Percentiles rank a stretch among this genome's conserved stretches.
These are phyloP conservation scores for Coilia nasus DNA, from an alignment of 2,797 vertebrate genomes.

Conservation along the genomic window DNA sequence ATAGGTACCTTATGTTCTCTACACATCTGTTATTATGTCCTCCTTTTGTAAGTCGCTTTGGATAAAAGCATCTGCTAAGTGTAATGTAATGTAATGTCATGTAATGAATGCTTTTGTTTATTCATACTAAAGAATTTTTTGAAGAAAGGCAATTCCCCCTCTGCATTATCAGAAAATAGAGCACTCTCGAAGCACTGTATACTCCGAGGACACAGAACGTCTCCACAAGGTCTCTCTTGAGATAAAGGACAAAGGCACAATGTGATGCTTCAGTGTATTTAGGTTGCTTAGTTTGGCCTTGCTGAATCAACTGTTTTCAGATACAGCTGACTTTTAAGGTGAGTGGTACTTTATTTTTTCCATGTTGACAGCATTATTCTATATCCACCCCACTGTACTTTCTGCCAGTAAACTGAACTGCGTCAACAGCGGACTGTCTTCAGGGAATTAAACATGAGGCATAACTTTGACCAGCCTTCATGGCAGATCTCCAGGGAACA, in stretches of 20 bases:
- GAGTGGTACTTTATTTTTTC: constrained; percentile 39
- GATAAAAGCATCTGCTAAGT: too few relatives aligned
- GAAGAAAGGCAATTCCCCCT: not conserved
- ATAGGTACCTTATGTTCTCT: too few relatives aligned
- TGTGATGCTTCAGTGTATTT: constrained; percentile 26
- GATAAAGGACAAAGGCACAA: constrained; percentile 30
- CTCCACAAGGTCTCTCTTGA: constrained; percentile 32
- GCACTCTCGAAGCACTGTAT: constrained; percentile 8
- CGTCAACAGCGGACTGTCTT: constrained; percentile 19
- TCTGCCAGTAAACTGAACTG: constrained; percentile 16
- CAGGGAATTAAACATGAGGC: constrained; percentile 27
- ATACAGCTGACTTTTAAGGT: constrained; percentile 36
- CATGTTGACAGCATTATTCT: constrained; percentile 42
- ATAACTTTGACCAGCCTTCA: constrained; percentile 2
- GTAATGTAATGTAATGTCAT: too few relatives aligned
- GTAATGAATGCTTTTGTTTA: not conserved
- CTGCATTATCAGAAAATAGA: constrained; percentile 15
- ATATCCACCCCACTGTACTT: constrained; percentile 9
- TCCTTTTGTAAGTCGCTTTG: too few relatives aligned
- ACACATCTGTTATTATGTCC: too few relatives aligned
- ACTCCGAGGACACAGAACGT: constrained; percentile 30
- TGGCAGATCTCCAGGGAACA: constrained; percentile 15
- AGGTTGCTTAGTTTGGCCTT: constrained; percentile 35
- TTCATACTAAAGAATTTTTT: not conserved
- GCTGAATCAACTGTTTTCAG: constrained; percentile 40